Base-by-base conservation (phyloP, 2,797 vertebrate genomes). In the Pseudochromis fuscus region DNA sequence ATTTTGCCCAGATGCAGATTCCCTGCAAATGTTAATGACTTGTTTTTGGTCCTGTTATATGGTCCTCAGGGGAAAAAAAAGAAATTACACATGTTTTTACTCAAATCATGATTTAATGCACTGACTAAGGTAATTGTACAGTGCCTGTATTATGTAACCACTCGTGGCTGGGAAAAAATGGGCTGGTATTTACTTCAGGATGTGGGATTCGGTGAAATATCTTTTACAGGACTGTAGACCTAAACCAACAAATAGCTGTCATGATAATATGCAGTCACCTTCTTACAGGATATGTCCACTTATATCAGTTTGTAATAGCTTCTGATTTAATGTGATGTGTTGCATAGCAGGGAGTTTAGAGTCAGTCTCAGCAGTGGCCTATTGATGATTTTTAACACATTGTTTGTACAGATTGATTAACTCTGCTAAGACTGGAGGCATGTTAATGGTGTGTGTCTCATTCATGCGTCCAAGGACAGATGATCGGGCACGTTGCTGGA, bases 381-480 rank as follows among this genome's bases (percentile, higher is more conserved):
- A n/a, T n/a, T 23, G 27, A 12, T 58, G 28, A 45, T 28, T 37
- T 58, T 38, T 25, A 33, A 37, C 7, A 19, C 16, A 12, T 6
- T 49, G 56, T 50, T 73, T 66, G 30, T 12, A 7, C 11, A 18
- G 9, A 70, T 69, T 75, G 59, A 81, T 75, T 76, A n/a, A 5
- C n/a, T 57, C 13, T 30, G 23, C 56, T 51, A 53, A 48, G 18
- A 35, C 12, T 23, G 9, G 0, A 10, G 31, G 19, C 13, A 23
- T 48, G 11, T 57, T 23, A 31, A 31, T 37, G n/a, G 3, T 3
- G 23, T 67, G 12, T 60, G 35, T 16, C 30, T 45, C 27, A 16
- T 37, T 61, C 27, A n/a, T 52, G 40, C n/a, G 40, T 52, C n/a
- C 51, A 12, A 5, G 16, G 15, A 16, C 78, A 49, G 25, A 70